phyloP scores from a whole-genome alignment of 2,113 vertebrate genomes.

The Tachycineta bicolor region DNA sequence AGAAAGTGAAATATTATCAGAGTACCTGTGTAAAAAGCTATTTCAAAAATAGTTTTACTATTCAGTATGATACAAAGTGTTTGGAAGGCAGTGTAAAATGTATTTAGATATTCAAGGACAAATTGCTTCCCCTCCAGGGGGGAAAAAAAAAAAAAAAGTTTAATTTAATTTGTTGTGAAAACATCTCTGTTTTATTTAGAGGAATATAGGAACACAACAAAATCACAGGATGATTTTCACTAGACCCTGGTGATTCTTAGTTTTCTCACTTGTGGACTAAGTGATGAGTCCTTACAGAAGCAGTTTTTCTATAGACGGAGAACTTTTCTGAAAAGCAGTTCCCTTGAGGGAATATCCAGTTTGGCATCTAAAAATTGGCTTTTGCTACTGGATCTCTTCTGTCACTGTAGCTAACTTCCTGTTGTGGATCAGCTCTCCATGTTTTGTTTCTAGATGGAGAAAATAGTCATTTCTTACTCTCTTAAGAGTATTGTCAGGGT shows the following conservation, averaged over 20 bases:
- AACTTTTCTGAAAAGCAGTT: background rate
- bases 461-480: background rate
- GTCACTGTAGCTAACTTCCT: background rate
- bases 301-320: background rate
- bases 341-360: background rate
- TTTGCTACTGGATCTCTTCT: background rate
- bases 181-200: background rate
- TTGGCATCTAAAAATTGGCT: background rate
- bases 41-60: background rate
- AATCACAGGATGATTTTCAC: background rate
- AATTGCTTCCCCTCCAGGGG: background rate
- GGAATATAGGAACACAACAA: background rate
- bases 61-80: background rate
- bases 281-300: background rate
- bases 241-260: background rate
- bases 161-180: background rate
- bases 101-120: background rate
- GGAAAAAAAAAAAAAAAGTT: background rate
- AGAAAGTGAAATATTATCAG: slow-evolving; percentile 5
- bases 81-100: background rate
- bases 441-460: background rate
- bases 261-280: background rate
- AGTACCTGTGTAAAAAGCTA: background rate
- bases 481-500: background rate
- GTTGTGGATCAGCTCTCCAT: background rate